Evolutionary conservation across 1,140 invertebrate species (phyloP).

Genomic region (Drosophila novamexicana): DNA sequence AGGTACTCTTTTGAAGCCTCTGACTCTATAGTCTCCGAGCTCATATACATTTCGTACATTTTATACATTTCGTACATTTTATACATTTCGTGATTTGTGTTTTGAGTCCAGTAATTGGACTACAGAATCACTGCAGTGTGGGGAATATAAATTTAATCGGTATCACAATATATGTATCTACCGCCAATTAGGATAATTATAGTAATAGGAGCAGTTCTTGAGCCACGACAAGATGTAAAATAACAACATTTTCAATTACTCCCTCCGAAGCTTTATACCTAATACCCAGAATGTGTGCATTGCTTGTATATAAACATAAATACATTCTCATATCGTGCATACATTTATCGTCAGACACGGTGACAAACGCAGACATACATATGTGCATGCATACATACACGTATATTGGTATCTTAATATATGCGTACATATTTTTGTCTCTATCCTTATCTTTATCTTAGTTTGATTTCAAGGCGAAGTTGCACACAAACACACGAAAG

Average conservation of each 20-base stretch:
- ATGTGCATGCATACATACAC: background rate
- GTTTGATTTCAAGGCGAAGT: constrained; percentile 58
- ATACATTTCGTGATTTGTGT: too few relatives aligned
- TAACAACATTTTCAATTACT: background rate
- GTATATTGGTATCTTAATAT: constrained; percentile 8
- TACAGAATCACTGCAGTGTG: background rate
- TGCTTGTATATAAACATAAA: background rate
- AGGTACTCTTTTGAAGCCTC: too few relatives aligned
- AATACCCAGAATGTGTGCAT: background rate
- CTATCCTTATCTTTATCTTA: constrained; percentile 6
- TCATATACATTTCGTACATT: too few relatives aligned
- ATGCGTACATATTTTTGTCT: constrained; percentile 15
- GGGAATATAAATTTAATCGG: background rate
- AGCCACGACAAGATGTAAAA: background rate
- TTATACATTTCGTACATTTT: too few relatives aligned
- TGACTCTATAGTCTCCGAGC: too few relatives aligned
- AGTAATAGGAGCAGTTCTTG: constrained; percentile 50
- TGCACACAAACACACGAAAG: constrained; percentile 21
- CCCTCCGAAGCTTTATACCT: background rate
- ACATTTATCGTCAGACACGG: constrained; percentile 14
- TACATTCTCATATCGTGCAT: background rate
- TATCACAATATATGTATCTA: constrained; percentile 19
- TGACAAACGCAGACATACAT: constrained; percentile 33
- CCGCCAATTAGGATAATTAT: constrained; percentile 57
- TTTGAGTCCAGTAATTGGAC: too few relatives aligned